Evolutionary conservation across 2,113 vertebrate species (phyloP).

Genomic region (Vulpes ferrilata): DNA sequence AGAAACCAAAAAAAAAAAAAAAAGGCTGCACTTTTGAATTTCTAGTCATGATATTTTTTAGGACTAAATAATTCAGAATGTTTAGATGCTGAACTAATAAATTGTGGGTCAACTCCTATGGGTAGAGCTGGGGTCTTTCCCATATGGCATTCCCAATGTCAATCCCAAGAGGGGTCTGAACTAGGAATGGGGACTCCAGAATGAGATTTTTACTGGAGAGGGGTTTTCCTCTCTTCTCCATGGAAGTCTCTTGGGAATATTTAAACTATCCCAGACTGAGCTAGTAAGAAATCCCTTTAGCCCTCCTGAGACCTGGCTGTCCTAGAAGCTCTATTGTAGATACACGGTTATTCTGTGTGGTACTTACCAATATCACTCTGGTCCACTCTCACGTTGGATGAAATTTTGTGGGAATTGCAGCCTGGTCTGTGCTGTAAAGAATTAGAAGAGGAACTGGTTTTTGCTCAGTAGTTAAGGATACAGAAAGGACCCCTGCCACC

Average conservation of each 20-base stretch:
- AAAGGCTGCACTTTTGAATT: background rate
- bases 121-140: background rate
- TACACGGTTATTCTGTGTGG: background rate
- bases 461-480: background rate
- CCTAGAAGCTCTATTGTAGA: background rate
- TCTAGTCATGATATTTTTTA: background rate
- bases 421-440: background rate
- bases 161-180: background rate
- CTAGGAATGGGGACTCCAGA: background rate
- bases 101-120: background rate
- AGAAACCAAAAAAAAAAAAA: background rate
- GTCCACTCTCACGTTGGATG: background rate
- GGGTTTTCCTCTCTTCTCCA: background rate
- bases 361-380: background rate
- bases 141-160: background rate
- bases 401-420: background rate
- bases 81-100: background rate
- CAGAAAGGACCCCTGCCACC: background rate
- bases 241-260: background rate
- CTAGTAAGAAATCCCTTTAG: background rate
- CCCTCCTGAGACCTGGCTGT: background rate
- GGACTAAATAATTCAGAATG: background rate
- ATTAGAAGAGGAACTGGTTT: conserved; percentile 2
- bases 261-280: background rate
- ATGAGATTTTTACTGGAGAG: background rate